Conservation (phyloP, 1,140 invertebrate species). For the Anoplolepis gracilipes region DNA sequence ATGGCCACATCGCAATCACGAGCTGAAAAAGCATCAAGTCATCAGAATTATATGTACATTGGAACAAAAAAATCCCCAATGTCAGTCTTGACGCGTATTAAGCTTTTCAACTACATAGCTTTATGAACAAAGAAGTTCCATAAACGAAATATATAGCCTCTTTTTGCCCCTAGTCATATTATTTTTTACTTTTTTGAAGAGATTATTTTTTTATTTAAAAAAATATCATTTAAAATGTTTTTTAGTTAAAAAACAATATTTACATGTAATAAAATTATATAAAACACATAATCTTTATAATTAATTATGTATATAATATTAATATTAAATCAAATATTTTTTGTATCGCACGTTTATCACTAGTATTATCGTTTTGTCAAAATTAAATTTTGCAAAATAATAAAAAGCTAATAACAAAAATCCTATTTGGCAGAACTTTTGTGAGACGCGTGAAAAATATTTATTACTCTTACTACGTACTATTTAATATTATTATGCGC, state of each 20-base stretch:
- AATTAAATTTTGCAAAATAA: background rate
- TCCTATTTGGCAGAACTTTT: background rate
- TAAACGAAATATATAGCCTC: background rate
- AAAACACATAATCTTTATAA: too few relatives aligned
- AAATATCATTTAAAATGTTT: background rate
- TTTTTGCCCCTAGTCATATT: background rate
- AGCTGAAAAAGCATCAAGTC: background rate
- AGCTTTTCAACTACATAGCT: slow-evolving; percentile 18
- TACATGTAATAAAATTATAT: too few relatives aligned
- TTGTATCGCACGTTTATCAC: background rate
- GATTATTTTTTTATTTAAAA: background rate
- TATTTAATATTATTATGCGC: slow-evolving; percentile 9
- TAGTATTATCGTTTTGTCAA: background rate
- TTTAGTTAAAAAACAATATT: background rate
- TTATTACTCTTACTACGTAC: background rate
- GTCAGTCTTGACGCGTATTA: slow-evolving; percentile 3
- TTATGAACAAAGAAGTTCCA: slow-evolving; percentile 25
- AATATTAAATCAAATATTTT: background rate
- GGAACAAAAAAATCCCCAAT: slow-evolving; percentile 17
- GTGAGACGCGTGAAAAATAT: background rate
- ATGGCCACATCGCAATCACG: background rate
- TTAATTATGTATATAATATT: slow-evolving; percentile 8
- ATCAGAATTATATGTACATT: background rate
- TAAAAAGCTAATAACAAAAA: background rate
- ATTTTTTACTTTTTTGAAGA: background rate